These are phyloP conservation scores for Mellilla xanthometata DNA, from an alignment of 2,888 invertebrate species.

Conservation along the genomic window DNA sequence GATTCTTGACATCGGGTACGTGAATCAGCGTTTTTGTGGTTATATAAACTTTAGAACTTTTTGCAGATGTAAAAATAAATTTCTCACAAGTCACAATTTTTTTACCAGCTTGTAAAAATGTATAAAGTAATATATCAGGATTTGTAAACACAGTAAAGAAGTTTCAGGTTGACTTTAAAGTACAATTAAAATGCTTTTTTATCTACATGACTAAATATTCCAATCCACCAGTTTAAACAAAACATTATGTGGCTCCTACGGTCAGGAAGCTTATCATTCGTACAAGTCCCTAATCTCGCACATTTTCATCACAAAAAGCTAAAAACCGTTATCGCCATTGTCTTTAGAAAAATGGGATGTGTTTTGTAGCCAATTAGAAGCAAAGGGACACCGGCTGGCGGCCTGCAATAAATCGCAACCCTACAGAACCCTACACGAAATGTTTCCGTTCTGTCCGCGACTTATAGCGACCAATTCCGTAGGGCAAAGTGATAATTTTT, in stretches of 20 bases:
- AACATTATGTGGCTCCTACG: background rate
- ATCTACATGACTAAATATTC: too few species aligned
- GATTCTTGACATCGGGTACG: slow-evolving; percentile 23
- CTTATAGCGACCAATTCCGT: slow-evolving; percentile 23
- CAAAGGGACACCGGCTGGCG: slow-evolving; percentile 68
- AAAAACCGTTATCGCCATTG: slow-evolving; percentile 56
- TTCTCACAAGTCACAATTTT: slow-evolving; percentile 11
- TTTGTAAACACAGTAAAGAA: too few species aligned
- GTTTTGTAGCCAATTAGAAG: slow-evolving; percentile 80
- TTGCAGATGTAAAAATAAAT: background rate
- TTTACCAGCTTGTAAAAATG: background rate
- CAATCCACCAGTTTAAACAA: background rate
- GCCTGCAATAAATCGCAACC: slow-evolving; percentile 80
- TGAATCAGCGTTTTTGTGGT: slow-evolving; percentile 28
- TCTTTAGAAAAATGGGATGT: slow-evolving; percentile 68
- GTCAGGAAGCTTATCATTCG: slow-evolving; percentile 18
- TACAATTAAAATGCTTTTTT: too few species aligned
- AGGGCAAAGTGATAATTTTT: slow-evolving; percentile 26
- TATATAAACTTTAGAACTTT: slow-evolving; percentile 8
- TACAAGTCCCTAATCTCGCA: slow-evolving; percentile 26
- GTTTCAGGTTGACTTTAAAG: too few species aligned
- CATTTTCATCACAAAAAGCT: slow-evolving; percentile 31
- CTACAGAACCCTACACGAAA: slow-evolving; percentile 66
- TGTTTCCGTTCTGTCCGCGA: slow-evolving; percentile 61
- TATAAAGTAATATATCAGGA: too few species aligned